Evolutionary conservation across 2,797 vertebrate species (phyloP).

Genomic region (Psittacula echo): DNA sequence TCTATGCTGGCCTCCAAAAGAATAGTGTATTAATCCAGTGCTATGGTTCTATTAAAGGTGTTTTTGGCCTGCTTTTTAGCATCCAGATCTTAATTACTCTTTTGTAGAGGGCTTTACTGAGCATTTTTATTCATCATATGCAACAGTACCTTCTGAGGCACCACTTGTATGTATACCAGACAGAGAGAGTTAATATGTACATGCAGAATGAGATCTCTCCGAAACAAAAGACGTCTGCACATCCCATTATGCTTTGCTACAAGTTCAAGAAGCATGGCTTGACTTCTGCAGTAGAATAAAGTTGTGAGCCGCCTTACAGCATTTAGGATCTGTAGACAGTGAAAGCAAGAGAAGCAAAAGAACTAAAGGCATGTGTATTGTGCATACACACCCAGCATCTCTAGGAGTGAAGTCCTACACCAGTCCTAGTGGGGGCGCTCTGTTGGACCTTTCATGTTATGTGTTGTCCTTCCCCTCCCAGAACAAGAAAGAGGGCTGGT

Average conservation of each 20-base stretch:
- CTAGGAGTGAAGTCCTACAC: background rate
- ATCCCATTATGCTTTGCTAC: background rate
- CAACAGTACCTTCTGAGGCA: background rate
- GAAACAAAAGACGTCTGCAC: background rate
- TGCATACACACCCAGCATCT: background rate
- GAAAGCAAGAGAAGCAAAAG: background rate
- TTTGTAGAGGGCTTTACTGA: background rate
- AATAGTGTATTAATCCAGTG: background rate
- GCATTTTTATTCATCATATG: background rate
- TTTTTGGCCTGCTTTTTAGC: background rate
- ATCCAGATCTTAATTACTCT: background rate
- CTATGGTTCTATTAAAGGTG: background rate
- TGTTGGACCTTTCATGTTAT: background rate
- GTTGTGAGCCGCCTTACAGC: background rate
- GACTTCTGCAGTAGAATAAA: background rate
- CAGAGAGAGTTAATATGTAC: background rate
- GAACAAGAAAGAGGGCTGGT: background rate
- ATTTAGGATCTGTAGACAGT: background rate
- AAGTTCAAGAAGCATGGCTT: background rate
- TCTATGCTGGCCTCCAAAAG: background rate
- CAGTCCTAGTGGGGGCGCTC: background rate
- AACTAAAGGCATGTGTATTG: background rate
- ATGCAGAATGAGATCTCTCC: background rate
- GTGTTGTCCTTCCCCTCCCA: background rate
- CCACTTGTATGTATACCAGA: background rate